Evolutionary conservation across 2,888 invertebrate genomes (phyloP), one percentile per base, ranked within the genome.

Genomic region (Dasypogon diadema): DNA sequence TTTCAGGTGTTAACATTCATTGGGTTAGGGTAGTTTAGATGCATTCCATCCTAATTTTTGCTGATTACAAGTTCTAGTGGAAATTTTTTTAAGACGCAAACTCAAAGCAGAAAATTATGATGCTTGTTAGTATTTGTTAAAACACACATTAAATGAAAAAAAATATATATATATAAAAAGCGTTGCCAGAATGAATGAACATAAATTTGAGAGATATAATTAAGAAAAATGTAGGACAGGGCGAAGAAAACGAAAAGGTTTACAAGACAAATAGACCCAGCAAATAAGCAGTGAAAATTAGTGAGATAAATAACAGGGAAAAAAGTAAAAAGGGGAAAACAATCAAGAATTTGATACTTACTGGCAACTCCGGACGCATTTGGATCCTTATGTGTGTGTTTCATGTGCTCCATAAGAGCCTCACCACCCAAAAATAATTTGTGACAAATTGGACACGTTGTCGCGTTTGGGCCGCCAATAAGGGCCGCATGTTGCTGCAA

Each of bases 401-500:
- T 96, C 96, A 97, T 96, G 87, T 97, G 97, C 87, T 97, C 96
- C 90, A 97, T 95, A 78, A 97, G 91, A 75, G 95, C 94, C 87
- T 97, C 96, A 80, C 94, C 94, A 81, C 95, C 95, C 83, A 96
- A 91, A 88, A 96, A 95, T 85, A 96, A 92, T 89, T 97, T 96
- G 89, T 96, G 96, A 89, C 96, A 97, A 82, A 96, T 91, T 70
- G 96, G 96, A 87, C 97, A 97, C 80, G 95, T 93, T 78, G 95
- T 94, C 79, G 96, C 95, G 84, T 95, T 94, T 80, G 96, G 95
- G 82, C 96, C 96, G 83, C 96, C 95, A 85, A 92, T 92, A 85
- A 96, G 91, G 84, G 96, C 96, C 82, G 94, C 94, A 89, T 96
- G 96, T 92, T 96, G 96, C 93, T 96, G 94, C 91, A 94, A 92